Conservation (phyloP, 2,113 vertebrate genomes). For the Archocentrus centrarchus region DNA sequence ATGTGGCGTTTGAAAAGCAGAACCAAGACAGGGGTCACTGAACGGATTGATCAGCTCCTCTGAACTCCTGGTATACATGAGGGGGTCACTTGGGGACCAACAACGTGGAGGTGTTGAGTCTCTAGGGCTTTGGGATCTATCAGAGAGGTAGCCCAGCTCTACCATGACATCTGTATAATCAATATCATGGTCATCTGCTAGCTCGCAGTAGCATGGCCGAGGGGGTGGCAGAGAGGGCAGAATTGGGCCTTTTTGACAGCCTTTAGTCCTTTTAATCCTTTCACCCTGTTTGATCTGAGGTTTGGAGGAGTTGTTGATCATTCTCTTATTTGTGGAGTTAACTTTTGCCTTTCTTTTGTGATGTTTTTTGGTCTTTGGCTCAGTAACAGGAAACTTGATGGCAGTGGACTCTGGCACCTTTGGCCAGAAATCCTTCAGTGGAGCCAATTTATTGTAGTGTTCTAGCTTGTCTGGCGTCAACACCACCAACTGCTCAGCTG, state of each 20-base stretch:
- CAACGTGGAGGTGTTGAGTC: conserved; percentile 94
- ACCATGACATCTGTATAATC: conserved; percentile 95
- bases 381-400: conserved; percentile 89
- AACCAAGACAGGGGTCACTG: conserved; percentile 80
- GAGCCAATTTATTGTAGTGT: conserved; percentile 90
- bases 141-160: conserved; percentile 95
- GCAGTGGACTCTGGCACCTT: conserved; percentile 93
- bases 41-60: conserved; percentile 85
- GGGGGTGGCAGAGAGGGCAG: conserved; percentile 85
- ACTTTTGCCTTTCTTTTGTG: conserved; percentile 91
- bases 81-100: conserved; percentile 96
- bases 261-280: conserved; percentile 79
- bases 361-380: conserved; percentile 91
- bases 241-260: conserved; percentile 70
- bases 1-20: conserved; percentile 70
- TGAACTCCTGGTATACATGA: conserved; percentile 83
- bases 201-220: conserved; percentile 88
- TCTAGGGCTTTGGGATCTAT: conserved; percentile 90
- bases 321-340: conserved; percentile 86
- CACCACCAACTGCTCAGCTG: conserved; percentile 87
- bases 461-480: conserved; percentile 92
- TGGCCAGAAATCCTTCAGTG: conserved; percentile 97
- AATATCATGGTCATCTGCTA: conserved; percentile 87
- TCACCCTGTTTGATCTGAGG: conserved; percentile 62
- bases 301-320: conserved; percentile 81